Percentiles rank a stretch among this genome's conserved stretches.
phyloP scores from a whole-genome alignment of 2,113 vertebrate genomes.

The Hirundichthys speculiger region DNA sequence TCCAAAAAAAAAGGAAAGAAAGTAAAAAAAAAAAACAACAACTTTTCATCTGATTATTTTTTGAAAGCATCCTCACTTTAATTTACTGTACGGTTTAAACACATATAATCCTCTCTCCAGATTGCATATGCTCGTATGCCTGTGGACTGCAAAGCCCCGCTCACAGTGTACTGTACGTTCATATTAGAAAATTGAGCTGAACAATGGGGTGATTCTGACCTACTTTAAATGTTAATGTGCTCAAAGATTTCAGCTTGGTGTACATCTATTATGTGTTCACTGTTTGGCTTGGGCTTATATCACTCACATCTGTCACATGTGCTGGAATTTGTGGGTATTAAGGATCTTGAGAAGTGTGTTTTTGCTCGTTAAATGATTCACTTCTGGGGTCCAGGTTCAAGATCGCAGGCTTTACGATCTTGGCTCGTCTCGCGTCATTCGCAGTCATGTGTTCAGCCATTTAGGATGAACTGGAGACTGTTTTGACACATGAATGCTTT shows the following conservation, averaged over 20 bases:
- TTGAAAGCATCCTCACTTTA: constrained; percentile 15
- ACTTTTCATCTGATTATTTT: constrained; percentile 3
- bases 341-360: not conserved
- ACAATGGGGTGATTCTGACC: constrained; percentile 22
- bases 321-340: not conserved
- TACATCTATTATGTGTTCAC: constrained; percentile 9
- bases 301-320: not conserved
- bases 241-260: constrained; percentile 2
- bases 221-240: constrained; percentile 17
- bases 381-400: not conserved
- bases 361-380: constrained; percentile 1
- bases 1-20: not conserved
- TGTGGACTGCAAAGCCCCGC: not conserved
- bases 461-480: no score
- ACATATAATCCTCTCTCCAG: constrained; percentile 16
- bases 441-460: not conserved
- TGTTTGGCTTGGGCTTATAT: not conserved
- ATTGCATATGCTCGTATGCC: constrained; percentile 22
- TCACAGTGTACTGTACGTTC: constrained; percentile 10
- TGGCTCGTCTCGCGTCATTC: not conserved
- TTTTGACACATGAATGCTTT: not conserved
- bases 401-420: not conserved
- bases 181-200: not conserved
- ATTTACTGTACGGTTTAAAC: constrained; percentile 11
- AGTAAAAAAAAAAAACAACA: not conserved